Conservation (phyloP, 2,113 vertebrate genomes). For the Tamias sibiricus region DNA sequence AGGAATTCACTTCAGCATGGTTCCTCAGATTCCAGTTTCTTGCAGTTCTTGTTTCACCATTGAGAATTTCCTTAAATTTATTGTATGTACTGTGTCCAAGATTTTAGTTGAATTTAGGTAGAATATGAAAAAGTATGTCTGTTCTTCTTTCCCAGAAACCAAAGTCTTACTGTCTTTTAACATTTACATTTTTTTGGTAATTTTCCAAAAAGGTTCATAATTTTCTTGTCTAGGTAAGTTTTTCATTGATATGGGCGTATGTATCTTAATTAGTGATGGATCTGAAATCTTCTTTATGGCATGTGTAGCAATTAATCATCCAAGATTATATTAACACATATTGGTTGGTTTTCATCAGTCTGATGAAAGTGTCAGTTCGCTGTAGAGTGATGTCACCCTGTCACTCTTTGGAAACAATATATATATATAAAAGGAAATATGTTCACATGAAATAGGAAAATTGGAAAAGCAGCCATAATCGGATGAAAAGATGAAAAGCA, state of each 20-base stretch:
- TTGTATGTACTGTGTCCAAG: not conserved
- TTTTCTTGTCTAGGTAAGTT: not conserved
- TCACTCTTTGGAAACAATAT: not conserved
- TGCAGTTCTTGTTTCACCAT: not conserved
- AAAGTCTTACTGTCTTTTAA: not conserved
- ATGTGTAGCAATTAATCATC: not conserved
- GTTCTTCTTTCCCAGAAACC: not conserved
- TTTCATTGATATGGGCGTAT: not conserved
- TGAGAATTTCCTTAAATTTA: not conserved
- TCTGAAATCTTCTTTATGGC: not conserved
- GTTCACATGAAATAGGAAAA: not conserved
- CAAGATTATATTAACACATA: not conserved
- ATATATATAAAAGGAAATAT: not conserved
- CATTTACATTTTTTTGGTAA: not conserved
- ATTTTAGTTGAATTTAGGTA: not conserved
- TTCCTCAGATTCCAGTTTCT: not conserved
- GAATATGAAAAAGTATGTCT: not conserved
- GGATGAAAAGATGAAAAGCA: not conserved
- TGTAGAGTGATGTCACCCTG: not conserved
- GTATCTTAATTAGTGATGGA: not conserved
- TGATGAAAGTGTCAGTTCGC: not conserved
- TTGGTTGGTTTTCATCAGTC: not conserved
- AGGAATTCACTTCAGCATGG: not conserved
- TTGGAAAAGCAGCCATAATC: not conserved
- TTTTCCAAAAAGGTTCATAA: not conserved